Evolutionary conservation across 23 tunicate genomes (phyloP).

Genomic region (Oikopleura vanhoeffeni): DNA sequence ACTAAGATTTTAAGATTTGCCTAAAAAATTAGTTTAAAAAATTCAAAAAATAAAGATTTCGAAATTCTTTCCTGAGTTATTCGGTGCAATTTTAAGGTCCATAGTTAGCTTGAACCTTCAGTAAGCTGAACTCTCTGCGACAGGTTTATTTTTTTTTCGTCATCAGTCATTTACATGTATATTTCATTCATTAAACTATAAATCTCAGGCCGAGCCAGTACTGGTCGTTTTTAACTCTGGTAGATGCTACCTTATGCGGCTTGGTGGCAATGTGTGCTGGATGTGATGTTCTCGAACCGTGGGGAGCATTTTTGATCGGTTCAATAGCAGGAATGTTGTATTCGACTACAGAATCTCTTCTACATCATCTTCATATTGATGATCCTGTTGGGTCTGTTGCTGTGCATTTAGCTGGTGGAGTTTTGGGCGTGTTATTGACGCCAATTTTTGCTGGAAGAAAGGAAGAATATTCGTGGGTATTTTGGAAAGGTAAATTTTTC

Average conservation of each 20-base stretch:
- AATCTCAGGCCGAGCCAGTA: neutral
- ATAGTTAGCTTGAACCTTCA: too few species aligned
- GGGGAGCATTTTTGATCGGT: slow-evolving; percentile 23
- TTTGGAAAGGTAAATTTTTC: neutral
- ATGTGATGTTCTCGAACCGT: slow-evolving; percentile 24
- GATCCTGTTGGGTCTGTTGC: slow-evolving; percentile 30
- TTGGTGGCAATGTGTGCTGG: slow-evolving; percentile 36
- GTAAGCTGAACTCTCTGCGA: too few species aligned
- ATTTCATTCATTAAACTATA: too few species aligned
- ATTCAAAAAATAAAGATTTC: too few species aligned
- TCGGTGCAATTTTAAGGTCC: too few species aligned
- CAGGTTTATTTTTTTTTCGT: too few species aligned
- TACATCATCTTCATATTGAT: slow-evolving; percentile 19
- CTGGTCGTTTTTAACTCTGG: neutral
- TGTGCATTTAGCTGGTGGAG: slow-evolving; percentile 26
- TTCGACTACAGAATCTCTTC: slow-evolving; percentile 11
- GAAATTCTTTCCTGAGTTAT: too few species aligned
- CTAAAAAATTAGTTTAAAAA: too few species aligned
- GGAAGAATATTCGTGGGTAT: neutral
- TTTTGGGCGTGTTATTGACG: slow-evolving; percentile 19
- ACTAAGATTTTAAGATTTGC: too few species aligned
- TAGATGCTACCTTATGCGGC: slow-evolving; percentile 4
- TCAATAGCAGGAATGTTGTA: slow-evolving; percentile 19
- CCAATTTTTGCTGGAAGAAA: slow-evolving; percentile 22
- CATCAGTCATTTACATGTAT: too few species aligned